These are phyloP conservation scores for Euproctis similis DNA, from an alignment of 2,888 invertebrate species.

Conservation along the genomic window DNA sequence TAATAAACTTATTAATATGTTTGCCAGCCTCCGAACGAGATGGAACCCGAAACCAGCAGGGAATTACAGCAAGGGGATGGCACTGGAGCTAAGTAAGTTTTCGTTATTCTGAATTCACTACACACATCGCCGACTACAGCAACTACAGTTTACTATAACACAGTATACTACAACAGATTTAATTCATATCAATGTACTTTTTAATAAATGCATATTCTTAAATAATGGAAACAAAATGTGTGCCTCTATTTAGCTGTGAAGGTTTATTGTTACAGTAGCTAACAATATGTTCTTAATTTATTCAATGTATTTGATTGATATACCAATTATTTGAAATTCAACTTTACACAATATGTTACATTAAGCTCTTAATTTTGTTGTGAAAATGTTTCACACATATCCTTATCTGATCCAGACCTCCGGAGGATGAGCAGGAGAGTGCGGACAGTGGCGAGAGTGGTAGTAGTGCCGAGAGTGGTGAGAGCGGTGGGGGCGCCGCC, in stretches of 20 bases:
- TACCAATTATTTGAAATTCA: no score
- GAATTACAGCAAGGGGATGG: slow-evolving; percentile 55
- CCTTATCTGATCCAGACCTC: slow-evolving; percentile 6
- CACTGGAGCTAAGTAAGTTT: slow-evolving; percentile 55
- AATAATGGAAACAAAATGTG: no score
- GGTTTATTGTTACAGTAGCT: no score
- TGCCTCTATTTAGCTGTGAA: no score
- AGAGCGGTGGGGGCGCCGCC: slow-evolving; percentile 7
- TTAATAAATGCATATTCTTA: no score
- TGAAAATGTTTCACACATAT: not conserved
- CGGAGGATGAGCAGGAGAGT: slow-evolving; percentile 12
- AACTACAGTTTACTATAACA: no score
- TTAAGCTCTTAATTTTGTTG: no score
- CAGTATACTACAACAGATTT: not conserved
- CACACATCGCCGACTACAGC: not conserved
- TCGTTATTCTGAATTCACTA: not conserved
- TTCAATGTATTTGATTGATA: no score
- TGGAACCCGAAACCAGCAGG: slow-evolving; percentile 26
- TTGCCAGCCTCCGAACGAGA: slow-evolving; percentile 36
- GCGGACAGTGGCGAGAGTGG: slow-evolving; percentile 8
- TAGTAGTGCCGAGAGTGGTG: slow-evolving; percentile 9
- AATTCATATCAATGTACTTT: no score
- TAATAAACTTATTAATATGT: not conserved
- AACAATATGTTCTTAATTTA: no score
- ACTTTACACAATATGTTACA: no score